Evolutionary conservation across 2,113 vertebrate species (phyloP).

Genomic region (Alethe diademata): DNA sequence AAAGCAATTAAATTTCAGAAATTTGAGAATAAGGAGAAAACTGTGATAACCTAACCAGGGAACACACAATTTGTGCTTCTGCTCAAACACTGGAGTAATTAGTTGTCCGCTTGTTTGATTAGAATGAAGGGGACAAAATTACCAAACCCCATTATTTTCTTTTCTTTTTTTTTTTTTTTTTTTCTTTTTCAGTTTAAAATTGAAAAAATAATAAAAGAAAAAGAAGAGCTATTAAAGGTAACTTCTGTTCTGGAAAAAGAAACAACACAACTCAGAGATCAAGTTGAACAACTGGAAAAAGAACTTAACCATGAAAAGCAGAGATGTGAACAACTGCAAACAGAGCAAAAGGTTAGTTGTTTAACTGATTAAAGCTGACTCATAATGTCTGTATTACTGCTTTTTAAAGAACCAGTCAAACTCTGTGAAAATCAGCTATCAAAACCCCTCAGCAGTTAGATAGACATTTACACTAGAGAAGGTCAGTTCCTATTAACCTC

Average conservation of each 20-base stretch:
- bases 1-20: neutral
- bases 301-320: conserved; percentile 83
- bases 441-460: conserved; percentile 18
- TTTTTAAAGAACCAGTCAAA: conserved; percentile 44
- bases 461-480: conserved; percentile 49
- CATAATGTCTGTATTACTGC: neutral
- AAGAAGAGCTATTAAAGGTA: conserved; percentile 87
- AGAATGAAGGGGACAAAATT: neutral
- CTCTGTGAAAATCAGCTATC: conserved; percentile 31
- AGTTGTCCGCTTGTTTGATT: neutral
- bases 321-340: conserved; percentile 78
- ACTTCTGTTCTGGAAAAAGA: conserved; percentile 85
- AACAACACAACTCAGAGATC: conserved; percentile 81
- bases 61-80: neutral
- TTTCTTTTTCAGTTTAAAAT: conserved; percentile 86
- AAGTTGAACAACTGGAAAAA: conserved; percentile 83
- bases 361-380: conserved; percentile 13
- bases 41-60: neutral
- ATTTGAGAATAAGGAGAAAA: neutral
- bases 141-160: neutral
- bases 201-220: conserved; percentile 91
- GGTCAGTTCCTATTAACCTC: conserved; percentile 64
- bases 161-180: neutral
- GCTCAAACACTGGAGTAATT: neutral
- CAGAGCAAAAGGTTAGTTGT: conserved; percentile 86